These are phyloP conservation scores for Mirounga angustirostris DNA, from an alignment of 2,113 vertebrate species.

Conservation along the genomic window DNA sequence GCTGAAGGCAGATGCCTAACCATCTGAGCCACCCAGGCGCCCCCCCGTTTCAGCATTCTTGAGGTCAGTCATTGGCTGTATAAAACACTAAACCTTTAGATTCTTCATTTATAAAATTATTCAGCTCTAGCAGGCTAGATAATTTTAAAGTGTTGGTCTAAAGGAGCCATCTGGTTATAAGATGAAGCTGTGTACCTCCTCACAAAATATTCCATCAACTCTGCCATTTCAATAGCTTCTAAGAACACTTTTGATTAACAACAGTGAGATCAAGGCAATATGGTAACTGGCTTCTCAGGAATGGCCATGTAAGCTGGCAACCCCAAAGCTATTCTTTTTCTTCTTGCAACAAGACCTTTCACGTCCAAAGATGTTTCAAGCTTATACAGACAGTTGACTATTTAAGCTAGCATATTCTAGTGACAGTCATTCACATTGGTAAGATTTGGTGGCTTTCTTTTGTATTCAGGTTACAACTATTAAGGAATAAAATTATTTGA, in stretches of 20 bases:
- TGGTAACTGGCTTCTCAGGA: neutral
- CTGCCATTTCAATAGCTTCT: neutral
- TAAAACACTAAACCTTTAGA: constrained; percentile 82
- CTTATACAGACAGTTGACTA: neutral
- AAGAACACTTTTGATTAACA: neutral
- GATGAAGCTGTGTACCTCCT: constrained; percentile 4
- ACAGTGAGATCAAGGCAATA: neutral
- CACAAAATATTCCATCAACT: neutral
- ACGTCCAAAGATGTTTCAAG: neutral
- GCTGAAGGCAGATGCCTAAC: no score
- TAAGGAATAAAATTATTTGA: no score
- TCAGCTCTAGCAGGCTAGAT: constrained; percentile 66
- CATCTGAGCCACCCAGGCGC: no score
- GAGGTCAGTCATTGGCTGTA: constrained; percentile 84
- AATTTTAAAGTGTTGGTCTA: constrained; percentile 54
- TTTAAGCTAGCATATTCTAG: neutral
- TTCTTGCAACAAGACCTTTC: constrained; percentile 33
- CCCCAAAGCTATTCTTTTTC: constrained; percentile 15
- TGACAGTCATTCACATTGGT: neutral
- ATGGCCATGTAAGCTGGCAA: neutral
- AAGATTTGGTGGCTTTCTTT: neutral
- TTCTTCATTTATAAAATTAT: constrained; percentile 76
- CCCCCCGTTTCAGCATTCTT: constrained; percentile 76
- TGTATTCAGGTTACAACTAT: no score
- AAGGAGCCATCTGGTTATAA: neutral